Evolutionary conservation across 1,140 invertebrate genomes (phyloP), one percentile per base, ranked within the genome.

Genomic region (Hyles euphorbiae): DNA sequence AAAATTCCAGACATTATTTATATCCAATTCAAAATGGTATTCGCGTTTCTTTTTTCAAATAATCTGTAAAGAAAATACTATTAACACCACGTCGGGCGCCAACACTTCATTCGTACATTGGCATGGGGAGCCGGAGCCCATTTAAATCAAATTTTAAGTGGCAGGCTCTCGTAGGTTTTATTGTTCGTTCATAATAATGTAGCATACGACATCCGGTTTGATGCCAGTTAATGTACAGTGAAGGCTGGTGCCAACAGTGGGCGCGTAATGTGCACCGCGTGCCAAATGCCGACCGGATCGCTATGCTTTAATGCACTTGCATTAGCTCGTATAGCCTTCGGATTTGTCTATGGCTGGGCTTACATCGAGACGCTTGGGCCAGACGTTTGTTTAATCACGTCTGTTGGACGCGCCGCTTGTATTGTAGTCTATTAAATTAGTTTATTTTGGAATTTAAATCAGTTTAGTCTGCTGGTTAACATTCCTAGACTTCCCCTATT

Each of bases 181-280:
- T 86, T 82, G 76, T 83, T 68, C 68, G 68, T 83, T 81, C 73
- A 82, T 83, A 82, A 53, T 53, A 36, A 82, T 76, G 75, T 72
- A 59, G 68, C 74, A 68, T 81, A 78, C 72, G 81, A 83, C 80
- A 80, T 87, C 81, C 77, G 78, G 76, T 83, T 75, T 76, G 76
- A 81, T 78, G 78, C 60, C 74, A 73, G 75, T 78, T 79, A 83
- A 82, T 81, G 77, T 81, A 68, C 58, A 67, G 65, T 40, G 65
- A 61, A 59, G 70, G 68, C 63, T 67, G 70, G 66, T 85, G 82
- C 82, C 84, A 87, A 71, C 57, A 59, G 69, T 69, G 63, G 61
- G 63, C 64, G 66, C 78, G 74, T 86, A 84, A 87, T 84, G 77
- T 76, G 61, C 51, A 58, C 54, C 60, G 60, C 55, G 75, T 87